These are phyloP conservation scores for Nothura maculosa DNA, from an alignment of 2,797 vertebrate species.

Conservation along the genomic window DNA sequence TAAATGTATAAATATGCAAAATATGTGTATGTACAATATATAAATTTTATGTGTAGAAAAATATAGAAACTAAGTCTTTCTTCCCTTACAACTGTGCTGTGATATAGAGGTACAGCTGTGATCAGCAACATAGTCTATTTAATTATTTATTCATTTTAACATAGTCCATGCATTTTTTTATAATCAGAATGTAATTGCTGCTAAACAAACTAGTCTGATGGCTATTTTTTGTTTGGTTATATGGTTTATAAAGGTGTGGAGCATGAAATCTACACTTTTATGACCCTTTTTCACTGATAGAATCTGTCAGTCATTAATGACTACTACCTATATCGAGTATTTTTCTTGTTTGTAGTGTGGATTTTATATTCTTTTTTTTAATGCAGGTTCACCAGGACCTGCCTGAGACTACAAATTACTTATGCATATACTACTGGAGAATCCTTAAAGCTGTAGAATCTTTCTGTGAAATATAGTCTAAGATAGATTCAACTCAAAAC, in stretches of 20 bases:
- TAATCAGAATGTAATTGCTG: background rate
- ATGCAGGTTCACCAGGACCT: background rate
- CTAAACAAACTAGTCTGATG: background rate
- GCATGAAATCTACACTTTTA: background rate
- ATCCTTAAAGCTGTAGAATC: background rate
- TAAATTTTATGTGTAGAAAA: background rate
- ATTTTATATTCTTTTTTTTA: background rate
- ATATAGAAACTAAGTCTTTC: rapidly evolving
- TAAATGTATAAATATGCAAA: background rate
- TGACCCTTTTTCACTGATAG: background rate
- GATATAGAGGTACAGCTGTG: background rate
- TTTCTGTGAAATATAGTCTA: background rate
- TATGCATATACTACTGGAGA: background rate
- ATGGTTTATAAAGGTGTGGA: constrained; percentile 1
- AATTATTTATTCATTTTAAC: background rate
- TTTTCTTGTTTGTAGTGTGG: background rate
- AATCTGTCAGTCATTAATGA: background rate
- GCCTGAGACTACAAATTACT: background rate
- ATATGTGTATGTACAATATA: rapidly evolving
- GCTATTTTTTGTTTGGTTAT: background rate
- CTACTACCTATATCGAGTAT: background rate
- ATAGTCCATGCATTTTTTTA: background rate
- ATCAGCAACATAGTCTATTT: background rate
- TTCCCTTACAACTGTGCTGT: background rate
- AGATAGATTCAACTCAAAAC: background rate